A percentile compares a stretch with the other conserved stretches of the same genome.
Evolutionary conservation across 2,888 invertebrate genomes (phyloP).

Genomic region (Neria commutata): DNA sequence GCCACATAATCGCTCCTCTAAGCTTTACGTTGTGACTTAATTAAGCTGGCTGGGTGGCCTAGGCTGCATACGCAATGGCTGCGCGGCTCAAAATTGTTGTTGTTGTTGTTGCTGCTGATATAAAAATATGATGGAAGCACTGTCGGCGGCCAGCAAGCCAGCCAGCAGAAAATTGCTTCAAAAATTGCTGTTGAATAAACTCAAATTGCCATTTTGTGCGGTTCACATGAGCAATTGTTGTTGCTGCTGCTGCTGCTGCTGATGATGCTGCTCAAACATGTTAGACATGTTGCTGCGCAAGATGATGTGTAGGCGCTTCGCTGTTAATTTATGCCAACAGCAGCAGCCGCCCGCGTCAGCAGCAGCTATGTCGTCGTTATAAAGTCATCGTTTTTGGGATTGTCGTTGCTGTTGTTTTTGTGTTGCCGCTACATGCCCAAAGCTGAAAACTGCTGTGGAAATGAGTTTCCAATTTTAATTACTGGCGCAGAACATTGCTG

Average conservation of each 20-base stretch:
- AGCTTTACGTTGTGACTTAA: conserved; percentile 23
- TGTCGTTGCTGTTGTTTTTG: background rate
- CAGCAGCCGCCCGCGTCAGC: background rate
- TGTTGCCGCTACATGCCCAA: conserved; percentile 1
- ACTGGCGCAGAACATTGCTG: background rate
- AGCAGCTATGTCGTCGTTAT: background rate
- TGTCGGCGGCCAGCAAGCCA: no score
- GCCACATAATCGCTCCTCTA: no score
- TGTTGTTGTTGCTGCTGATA: conserved; percentile 8
- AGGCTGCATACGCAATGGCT: conserved; percentile 32
- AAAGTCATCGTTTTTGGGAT: no score
- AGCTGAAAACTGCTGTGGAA: background rate
- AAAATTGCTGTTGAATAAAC: no score
- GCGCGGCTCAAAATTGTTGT: conserved; percentile 31
- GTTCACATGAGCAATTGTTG: no score
- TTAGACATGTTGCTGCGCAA: conserved; percentile 15
- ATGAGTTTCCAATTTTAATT: background rate
- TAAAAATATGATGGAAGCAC: no score
- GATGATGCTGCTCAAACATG: no score
- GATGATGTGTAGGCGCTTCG: conserved; percentile 20
- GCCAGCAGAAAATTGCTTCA: no score
- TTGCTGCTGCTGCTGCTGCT: background rate
- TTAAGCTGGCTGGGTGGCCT: conserved; percentile 40
- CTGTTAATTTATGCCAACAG: conserved; percentile 14
- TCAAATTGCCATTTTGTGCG: no score